Conservation (phyloP, 2,797 vertebrate genomes). For the Trachops cirrhosus region DNA sequence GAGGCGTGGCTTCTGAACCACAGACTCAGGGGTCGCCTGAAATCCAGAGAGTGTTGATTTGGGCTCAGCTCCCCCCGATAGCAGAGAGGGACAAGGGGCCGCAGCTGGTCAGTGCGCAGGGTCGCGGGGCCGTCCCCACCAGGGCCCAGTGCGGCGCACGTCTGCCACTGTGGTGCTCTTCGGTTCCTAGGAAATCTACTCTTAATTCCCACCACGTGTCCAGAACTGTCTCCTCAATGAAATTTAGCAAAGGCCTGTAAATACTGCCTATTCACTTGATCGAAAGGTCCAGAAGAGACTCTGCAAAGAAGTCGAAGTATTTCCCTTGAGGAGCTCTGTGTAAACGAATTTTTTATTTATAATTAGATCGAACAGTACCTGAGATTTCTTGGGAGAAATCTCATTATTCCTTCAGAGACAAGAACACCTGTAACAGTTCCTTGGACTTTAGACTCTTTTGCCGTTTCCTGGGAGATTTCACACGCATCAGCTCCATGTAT, state of each 20-base stretch:
- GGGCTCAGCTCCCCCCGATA: not conserved
- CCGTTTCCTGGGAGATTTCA: not conserved
- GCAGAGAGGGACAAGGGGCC: not conserved
- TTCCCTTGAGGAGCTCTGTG: not conserved
- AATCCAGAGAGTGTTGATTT: no score
- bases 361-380: not conserved
- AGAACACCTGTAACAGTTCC: not conserved
- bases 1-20: not conserved
- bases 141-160: rapidly evolving
- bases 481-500: no score
- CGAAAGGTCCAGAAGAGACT: not conserved
- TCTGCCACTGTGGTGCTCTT: not conserved
- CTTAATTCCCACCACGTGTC: not conserved
- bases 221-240: not conserved
- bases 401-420: not conserved
- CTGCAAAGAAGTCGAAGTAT: not conserved
- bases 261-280: not conserved
- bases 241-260: not conserved
- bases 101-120: not conserved
- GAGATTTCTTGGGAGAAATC: no score
- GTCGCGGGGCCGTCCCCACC: rapidly evolving
- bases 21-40: rapidly evolving
- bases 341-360: not conserved
- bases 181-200: not conserved
- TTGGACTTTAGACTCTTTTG: not conserved